Conservation (phyloP, 2,888 invertebrate genomes). For the Tinea trinotella region DNA sequence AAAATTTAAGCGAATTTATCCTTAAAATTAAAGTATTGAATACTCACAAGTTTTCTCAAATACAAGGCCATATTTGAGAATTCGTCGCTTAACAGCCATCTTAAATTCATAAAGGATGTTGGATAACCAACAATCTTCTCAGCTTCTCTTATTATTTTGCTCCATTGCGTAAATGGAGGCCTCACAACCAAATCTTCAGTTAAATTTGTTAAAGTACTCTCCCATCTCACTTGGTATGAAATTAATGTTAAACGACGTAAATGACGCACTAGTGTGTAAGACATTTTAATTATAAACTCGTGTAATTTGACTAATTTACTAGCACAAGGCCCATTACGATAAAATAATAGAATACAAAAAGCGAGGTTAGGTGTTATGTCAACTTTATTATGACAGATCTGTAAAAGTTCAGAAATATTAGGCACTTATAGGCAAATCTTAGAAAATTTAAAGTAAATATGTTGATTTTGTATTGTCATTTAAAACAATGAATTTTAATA, state of each 20-base stretch:
- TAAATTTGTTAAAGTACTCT: constrained; percentile 54
- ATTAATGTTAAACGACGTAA: constrained; percentile 48
- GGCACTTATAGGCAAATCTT: no score
- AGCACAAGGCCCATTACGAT: constrained; percentile 10
- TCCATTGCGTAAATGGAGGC: constrained; percentile 57
- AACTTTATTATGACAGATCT: constrained; percentile 43
- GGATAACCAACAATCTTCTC: constrained; percentile 71
- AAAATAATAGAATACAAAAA: constrained; percentile 30
- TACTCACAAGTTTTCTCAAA: constrained; percentile 64
- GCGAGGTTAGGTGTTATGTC: constrained; percentile 34
- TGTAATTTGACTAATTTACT: neutral
- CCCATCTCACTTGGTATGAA: constrained; percentile 47
- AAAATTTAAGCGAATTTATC: no score
- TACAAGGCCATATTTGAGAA: constrained; percentile 73
- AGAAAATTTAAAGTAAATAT: no score
- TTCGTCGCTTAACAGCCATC: constrained; percentile 76
- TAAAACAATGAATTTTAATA: no score
- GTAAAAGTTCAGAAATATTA: constrained; percentile 18
- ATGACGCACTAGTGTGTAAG: constrained; percentile 52
- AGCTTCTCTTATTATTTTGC: constrained; percentile 62
- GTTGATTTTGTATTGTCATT: no score
- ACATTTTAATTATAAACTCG: constrained; percentile 34
- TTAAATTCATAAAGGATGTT: constrained; percentile 72
- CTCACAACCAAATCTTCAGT: constrained; percentile 59
- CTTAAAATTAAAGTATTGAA: no score